phyloP scores from a whole-genome alignment of 2,888 invertebrate genomes.

The Temnothorax ravouxi region DNA sequence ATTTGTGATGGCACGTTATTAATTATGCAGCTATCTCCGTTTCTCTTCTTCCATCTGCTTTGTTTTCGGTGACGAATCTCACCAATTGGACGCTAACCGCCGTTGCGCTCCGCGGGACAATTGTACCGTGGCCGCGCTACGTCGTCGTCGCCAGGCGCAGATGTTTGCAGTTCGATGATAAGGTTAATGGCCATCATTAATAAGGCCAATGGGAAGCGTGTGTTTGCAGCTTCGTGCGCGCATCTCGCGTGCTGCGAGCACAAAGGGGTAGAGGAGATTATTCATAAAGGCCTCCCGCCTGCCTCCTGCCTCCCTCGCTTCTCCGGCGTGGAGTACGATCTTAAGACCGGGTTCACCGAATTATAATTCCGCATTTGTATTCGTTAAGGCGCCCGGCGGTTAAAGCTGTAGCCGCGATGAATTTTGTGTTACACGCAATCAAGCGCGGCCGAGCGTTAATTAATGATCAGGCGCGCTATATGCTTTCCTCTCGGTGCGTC shows the following conservation, averaged over 20 bases:
- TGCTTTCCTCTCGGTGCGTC: constrained; percentile 15
- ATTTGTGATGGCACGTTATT: neutral
- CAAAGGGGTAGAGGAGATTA: constrained; percentile 69
- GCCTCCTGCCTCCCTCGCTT: neutral
- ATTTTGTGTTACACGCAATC: constrained; percentile 82
- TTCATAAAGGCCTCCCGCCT: constrained; percentile 66
- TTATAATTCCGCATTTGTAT: constrained; percentile 85
- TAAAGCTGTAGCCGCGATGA: constrained; percentile 75
- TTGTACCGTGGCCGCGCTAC: constrained; percentile 44
- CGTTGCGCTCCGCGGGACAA: constrained; percentile 45
- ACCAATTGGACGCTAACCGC: constrained; percentile 32
- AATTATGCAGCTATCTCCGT: neutral
- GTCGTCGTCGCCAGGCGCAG: constrained; percentile 54
- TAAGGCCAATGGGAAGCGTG: constrained; percentile 78
- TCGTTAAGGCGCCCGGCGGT: constrained; percentile 80
- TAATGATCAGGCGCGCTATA: constrained; percentile 70
- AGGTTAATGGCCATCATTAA: constrained; percentile 81
- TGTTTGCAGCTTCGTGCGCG: constrained; percentile 68
- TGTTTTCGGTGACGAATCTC: constrained; percentile 30
- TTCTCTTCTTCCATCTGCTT: constrained; percentile 16
- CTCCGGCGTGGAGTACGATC: constrained; percentile 60
- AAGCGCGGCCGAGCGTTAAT: constrained; percentile 74
- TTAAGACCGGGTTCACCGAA: constrained; percentile 75
- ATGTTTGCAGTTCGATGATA: constrained; percentile 78
- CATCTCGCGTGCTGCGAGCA: constrained; percentile 63